Conservation (phyloP, 2,113 vertebrate genomes). For the Mastomys natalensis region DNA sequence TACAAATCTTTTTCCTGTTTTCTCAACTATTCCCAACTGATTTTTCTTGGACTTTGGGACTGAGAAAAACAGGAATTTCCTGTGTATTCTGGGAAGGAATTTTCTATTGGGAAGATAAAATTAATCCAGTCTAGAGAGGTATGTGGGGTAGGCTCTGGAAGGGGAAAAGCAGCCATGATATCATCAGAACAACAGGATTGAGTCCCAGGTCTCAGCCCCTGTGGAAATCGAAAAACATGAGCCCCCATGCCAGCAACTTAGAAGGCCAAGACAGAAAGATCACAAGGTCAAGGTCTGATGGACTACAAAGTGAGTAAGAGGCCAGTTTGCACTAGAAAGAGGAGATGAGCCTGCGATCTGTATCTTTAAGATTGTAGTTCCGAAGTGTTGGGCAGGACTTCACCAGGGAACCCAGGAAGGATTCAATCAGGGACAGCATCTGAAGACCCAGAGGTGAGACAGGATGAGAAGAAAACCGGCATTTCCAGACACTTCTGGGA, state of each 20-base stretch:
- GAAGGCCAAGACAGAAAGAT: neutral
- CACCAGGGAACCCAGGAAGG: neutral
- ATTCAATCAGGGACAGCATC: neutral
- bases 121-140: neutral
- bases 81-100: neutral
- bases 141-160: neutral
- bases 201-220: neutral
- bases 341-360: neutral
- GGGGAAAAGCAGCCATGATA: neutral
- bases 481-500: neutral
- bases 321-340: neutral
- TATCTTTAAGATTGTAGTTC: neutral
- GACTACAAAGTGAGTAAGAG: neutral
- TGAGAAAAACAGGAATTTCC: neutral
- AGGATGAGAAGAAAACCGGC: neutral
- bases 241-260: no score
- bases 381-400: neutral
- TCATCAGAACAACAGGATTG: neutral
- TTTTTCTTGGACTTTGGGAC: slow-evolving; percentile 24
- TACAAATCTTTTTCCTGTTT: neutral
- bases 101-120: neutral
- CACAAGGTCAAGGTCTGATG: neutral
- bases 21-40: neutral
- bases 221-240: neutral
- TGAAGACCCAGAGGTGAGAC: neutral